phyloP scores from a whole-genome alignment of 2,888 invertebrate species.

The Allophyes oxyacanthae region DNA sequence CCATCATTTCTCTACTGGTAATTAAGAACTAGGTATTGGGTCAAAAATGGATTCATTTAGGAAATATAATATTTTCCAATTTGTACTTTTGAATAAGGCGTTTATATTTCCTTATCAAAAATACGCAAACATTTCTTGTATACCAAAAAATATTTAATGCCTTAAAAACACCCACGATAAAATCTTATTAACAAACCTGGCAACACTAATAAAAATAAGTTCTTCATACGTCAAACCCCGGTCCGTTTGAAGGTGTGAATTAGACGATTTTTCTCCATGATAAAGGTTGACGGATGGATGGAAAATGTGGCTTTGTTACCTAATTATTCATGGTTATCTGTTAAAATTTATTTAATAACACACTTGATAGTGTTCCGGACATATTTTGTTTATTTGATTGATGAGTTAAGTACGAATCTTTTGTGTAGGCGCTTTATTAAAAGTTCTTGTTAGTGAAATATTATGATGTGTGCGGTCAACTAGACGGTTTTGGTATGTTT shows the following conservation, averaged over 20 bases:
- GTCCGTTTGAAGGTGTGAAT: slow-evolving; percentile 82
- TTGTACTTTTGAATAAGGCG: too few species aligned
- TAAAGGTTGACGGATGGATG: slow-evolving; percentile 85
- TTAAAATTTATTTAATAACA: slow-evolving; percentile 85
- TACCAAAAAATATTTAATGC: slow-evolving; percentile 4
- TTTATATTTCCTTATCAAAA: neutral
- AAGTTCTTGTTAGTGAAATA: slow-evolving; percentile 54
- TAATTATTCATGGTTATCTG: slow-evolving; percentile 86
- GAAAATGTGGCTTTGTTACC: slow-evolving; percentile 78
- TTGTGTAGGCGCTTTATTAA: slow-evolving; percentile 57
- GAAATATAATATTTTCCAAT: too few species aligned
- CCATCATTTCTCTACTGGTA: too few species aligned
- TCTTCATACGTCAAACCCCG: slow-evolving; percentile 75
- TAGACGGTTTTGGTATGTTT: slow-evolving; percentile 40
- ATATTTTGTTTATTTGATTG: slow-evolving; percentile 70
- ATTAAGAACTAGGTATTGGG: too few species aligned
- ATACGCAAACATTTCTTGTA: neutral
- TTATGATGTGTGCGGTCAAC: slow-evolving; percentile 54
- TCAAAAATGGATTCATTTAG: too few species aligned
- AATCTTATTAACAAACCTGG: slow-evolving; percentile 46
- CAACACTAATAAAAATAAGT: slow-evolving; percentile 62
- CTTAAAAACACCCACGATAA: slow-evolving; percentile 31
- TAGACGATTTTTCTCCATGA: slow-evolving; percentile 86
- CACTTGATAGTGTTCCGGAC: slow-evolving; percentile 68
- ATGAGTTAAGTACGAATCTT: slow-evolving; percentile 70